Evolutionary conservation across 2,113 vertebrate genomes (phyloP).

Genomic region (Zosterops lateralis): DNA sequence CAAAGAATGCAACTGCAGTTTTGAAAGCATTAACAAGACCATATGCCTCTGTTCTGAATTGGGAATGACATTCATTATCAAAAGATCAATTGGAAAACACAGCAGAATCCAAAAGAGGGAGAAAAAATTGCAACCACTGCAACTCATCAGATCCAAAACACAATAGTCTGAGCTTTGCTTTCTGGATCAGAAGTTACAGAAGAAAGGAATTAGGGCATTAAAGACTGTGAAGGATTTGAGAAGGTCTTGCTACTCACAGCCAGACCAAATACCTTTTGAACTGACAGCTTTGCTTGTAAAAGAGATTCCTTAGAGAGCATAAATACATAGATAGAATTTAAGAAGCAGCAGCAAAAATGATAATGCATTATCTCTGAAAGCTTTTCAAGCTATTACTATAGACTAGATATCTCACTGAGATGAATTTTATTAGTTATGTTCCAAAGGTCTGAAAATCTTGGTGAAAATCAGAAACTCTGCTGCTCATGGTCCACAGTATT

Average conservation of each 20-base stretch:
- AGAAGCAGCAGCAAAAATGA: not conserved
- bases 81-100: not conserved
- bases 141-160: not conserved
- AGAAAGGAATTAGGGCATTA: not conserved
- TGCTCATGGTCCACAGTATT: not conserved
- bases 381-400: not conserved
- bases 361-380: not conserved
- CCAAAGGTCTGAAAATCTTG: not conserved
- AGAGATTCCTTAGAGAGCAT: not conserved
- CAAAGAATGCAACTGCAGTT: not conserved
- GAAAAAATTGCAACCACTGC: not conserved
- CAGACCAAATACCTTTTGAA: not conserved
- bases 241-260: not conserved
- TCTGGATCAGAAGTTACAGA: not conserved
- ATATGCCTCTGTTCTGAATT: not conserved
- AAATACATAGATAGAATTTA: not conserved
- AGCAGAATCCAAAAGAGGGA: fast-evolving
- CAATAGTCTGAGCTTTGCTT: not conserved
- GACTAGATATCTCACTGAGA: not conserved
- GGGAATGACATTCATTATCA: not conserved
- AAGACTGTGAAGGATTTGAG: not conserved
- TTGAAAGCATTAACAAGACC: not conserved
- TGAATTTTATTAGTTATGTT: not conserved
- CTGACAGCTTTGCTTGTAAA: not conserved
- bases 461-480: not conserved